Conservation (phyloP, 1,140 invertebrate species). For the Zaprionus ornatus region DNA sequence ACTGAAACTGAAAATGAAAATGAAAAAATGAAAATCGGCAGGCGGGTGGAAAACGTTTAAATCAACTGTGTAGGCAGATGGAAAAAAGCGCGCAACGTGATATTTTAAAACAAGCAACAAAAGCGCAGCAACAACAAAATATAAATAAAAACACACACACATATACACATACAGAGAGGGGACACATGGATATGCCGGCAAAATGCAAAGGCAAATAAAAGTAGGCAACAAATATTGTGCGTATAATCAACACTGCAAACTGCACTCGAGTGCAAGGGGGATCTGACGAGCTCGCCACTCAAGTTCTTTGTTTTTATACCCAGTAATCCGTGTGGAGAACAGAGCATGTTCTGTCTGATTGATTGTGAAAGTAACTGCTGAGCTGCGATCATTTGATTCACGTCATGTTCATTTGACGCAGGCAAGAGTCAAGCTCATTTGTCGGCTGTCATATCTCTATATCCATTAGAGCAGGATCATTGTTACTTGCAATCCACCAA, state of each 20-base stretch:
- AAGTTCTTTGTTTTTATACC: constrained; percentile 34
- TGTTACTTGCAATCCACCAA: neutral
- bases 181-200: neutral
- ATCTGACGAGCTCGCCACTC: constrained; percentile 17
- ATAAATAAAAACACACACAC: constrained; percentile 19
- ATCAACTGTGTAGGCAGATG: constrained; percentile 58
- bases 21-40: constrained; percentile 37
- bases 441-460: neutral
- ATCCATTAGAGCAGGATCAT: neutral
- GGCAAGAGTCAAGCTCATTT: no score
- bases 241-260: constrained; percentile 38
- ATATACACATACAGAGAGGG: neutral
- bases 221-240: constrained; percentile 41
- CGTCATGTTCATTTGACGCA: no score
- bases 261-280: neutral
- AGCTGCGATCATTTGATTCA: neutral
- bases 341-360: neutral
- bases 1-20: constrained; percentile 9
- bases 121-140: constrained; percentile 17
- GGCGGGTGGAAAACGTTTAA: constrained; percentile 69
- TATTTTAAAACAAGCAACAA: constrained; percentile 46
- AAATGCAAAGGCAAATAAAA: constrained; percentile 38
- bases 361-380: neutral
- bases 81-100: constrained; percentile 30
- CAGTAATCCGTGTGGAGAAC: neutral